phyloP scores from a whole-genome alignment of 2,888 invertebrate species.

The Archaeoteleia sp. region DNA sequence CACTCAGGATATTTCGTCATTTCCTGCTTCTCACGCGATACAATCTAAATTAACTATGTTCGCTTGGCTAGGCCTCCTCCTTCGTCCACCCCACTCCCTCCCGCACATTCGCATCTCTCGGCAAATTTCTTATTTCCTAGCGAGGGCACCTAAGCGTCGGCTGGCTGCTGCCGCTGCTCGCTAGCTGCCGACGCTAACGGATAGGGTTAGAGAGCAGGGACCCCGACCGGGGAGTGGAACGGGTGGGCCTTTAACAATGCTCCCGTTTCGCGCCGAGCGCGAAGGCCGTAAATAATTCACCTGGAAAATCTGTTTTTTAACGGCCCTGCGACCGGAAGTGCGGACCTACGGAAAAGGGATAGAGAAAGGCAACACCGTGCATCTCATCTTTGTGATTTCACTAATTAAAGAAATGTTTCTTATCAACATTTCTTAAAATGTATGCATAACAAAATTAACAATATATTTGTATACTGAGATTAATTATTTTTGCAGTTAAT shows the following conservation, averaged over 20 bases:
- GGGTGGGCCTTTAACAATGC: constrained; percentile 57
- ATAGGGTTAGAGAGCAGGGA: constrained; percentile 54
- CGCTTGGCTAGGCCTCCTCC: constrained; percentile 74
- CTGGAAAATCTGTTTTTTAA: constrained; percentile 65
- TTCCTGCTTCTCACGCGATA: constrained; percentile 76
- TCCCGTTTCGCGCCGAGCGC: constrained; percentile 59
- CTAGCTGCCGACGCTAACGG: constrained; percentile 47
- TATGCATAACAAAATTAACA: too few relatives aligned
- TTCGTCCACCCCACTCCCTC: constrained; percentile 55
- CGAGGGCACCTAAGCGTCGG: constrained; percentile 55
- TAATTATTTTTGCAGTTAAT: too few relatives aligned
- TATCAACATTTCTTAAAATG: too few relatives aligned
- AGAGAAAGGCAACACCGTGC: constrained; percentile 1
- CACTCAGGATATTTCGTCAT: constrained; percentile 76
- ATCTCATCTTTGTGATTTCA: background rate
- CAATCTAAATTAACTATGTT: constrained; percentile 76
- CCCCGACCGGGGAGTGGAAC: constrained; percentile 29
- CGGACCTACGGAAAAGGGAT: constrained; percentile 39
- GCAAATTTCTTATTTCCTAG: constrained; percentile 74
- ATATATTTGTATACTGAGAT: too few relatives aligned
- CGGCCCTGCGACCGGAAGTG: constrained; percentile 54
- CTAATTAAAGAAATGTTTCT: constrained; percentile 31
- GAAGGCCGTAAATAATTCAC: constrained; percentile 61
- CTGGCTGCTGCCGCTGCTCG: constrained; percentile 38
- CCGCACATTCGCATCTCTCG: constrained; percentile 67